These are phyloP conservation scores for Argyra leucocephala DNA, from an alignment of 2,888 invertebrate genomes.

Conservation along the genomic window DNA sequence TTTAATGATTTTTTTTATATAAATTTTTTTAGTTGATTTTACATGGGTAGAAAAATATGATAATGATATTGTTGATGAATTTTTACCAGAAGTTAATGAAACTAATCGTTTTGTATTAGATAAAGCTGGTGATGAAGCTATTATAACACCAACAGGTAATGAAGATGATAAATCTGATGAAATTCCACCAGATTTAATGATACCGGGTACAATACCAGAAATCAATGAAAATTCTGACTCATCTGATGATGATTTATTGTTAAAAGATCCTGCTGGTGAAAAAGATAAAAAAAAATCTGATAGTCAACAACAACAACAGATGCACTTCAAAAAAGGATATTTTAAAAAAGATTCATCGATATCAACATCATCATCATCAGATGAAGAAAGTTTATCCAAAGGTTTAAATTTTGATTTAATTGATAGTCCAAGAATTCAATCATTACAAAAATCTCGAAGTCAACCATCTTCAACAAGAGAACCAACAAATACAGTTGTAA, in stretches of 20 bases:
- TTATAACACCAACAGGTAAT: conserved; percentile 28
- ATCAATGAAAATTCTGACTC: conserved; percentile 40
- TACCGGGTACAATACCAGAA: conserved; percentile 41
- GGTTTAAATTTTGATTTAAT: conserved; percentile 37
- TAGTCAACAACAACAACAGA: conserved; percentile 18
- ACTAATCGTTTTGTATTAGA: conserved; percentile 36
- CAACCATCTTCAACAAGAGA: conserved; percentile 29
- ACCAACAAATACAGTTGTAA: conserved; percentile 30
- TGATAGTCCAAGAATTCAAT: conserved; percentile 17
- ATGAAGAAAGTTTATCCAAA: conserved; percentile 40
- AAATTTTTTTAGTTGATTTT: conserved; percentile 25
- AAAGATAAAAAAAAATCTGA: not conserved
- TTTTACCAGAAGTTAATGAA: conserved; percentile 40
- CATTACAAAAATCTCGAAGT: conserved; percentile 17
- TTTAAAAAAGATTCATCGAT: conserved; percentile 40
- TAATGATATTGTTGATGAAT: conserved; percentile 37
- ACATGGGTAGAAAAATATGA: conserved; percentile 31
- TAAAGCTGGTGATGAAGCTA: conserved; percentile 38
- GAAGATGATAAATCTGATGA: conserved; percentile 38
- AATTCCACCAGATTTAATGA: conserved; percentile 39
- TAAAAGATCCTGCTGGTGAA: not conserved
- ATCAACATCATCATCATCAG: conserved; percentile 39
- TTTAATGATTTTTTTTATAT: conserved; percentile 11
- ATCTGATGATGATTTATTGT: conserved; percentile 29
- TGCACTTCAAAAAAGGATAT: conserved; percentile 38